Base-by-base conservation (phyloP, 92 coral and sea anemone genomes). In the Diadumene lineata region DNA sequence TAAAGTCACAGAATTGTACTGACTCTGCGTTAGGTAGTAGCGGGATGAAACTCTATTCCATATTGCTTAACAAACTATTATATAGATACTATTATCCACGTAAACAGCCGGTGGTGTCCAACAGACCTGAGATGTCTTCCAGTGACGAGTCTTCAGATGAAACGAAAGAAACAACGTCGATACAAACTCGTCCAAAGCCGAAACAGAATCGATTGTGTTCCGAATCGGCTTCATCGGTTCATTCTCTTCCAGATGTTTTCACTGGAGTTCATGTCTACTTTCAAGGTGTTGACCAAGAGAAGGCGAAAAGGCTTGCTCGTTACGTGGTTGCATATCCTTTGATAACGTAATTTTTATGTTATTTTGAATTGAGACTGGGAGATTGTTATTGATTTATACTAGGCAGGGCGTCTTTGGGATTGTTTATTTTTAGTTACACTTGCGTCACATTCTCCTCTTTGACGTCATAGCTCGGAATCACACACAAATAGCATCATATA, bases 291-390 rank as follows among this genome's bases (percentile, higher is more conserved):
- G 60, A 75, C 26, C 89, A 84, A 18, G 88, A 81, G 22, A 64
- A 70, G 22, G 60, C 56, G 66, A 92, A 79, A 78, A 84, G 33
- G 56, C 77, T 92, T 15, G 69, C 81, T 0, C 83, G 98, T n/a
- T 89, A 86, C 63, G 68, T 92, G 56, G 73, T 92, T 66, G 98
- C 98, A 87, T 92, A 92, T 92, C 98, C 98, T 92, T 83, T 76
- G 48, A 38, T 38, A 38, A 38, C 13, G 48, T 4, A 34, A 15
- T 1, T 26, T n/a, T n/a, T n/a, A n/a, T n/a, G n/a, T n/a, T n/a
- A n/a, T n/a, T n/a, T n/a, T n/a, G n/a, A 38, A 38, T 4, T 38
- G 13, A 38, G 6, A 38, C 48, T 4, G 48, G 48, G 48, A 38
- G 48, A 38, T n/a, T n/a, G n/a, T n/a, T n/a, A n/a, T n/a, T n/a